Evolutionary conservation across 2,888 invertebrate genomes (phyloP).

Genomic region (Trisateles emortualis): DNA sequence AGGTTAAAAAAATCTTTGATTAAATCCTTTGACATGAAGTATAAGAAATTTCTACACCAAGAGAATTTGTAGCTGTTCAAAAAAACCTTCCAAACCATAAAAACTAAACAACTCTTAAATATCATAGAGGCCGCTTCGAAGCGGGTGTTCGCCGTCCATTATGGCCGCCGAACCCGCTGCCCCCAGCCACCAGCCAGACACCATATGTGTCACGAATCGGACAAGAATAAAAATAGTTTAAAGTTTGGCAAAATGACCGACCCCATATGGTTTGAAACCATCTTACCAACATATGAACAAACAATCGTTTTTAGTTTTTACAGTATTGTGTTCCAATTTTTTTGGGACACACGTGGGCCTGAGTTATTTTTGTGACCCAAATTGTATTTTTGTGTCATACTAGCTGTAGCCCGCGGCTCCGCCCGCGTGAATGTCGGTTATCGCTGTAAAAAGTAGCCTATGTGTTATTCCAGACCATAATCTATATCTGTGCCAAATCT

Average conservation of each 20-base stretch:
- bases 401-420: too few relatives aligned
- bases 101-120: background rate
- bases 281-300: conserved; percentile 63
- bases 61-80: background rate
- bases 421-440: too few relatives aligned
- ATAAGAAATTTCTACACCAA: too few relatives aligned
- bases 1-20: too few relatives aligned
- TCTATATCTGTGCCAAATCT: too few relatives aligned
- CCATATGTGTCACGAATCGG: conserved; percentile 59
- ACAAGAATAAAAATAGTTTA: conserved; percentile 37
- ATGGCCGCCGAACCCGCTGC: conserved; percentile 24
- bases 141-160: conserved; percentile 29
- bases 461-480: too few relatives aligned
- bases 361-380: conserved; percentile 28
- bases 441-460: too few relatives aligned
- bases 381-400: too few relatives aligned
- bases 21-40: too few relatives aligned
- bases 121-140: conserved; percentile 1
- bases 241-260: conserved; percentile 48
- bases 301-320: conserved; percentile 47
- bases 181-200: conserved; percentile 19
- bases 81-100: background rate
- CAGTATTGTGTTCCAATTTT: conserved; percentile 35
- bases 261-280: conserved; percentile 54
- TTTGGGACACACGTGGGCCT: conserved; percentile 35